phyloP scores from a whole-genome alignment of 2,797 vertebrate species.

The Chiroxiphia lanceolata region DNA sequence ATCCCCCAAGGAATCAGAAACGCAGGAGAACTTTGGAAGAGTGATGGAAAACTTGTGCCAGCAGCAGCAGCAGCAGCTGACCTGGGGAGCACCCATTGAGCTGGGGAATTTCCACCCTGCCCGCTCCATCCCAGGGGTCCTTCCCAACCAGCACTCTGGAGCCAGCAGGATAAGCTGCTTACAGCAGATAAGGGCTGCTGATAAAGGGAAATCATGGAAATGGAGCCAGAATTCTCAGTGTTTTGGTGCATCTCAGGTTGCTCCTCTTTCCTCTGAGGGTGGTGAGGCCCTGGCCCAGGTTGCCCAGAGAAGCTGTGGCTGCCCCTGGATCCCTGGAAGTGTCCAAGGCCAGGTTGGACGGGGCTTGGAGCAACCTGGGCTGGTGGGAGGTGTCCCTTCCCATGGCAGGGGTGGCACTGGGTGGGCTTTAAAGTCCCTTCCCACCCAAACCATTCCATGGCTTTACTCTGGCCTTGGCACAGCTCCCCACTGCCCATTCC shows the following conservation, averaged over 20 bases:
- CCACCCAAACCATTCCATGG: background rate
- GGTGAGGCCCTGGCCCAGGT: background rate
- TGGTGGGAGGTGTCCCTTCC: background rate
- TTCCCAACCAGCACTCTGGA: background rate
- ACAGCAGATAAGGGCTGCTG: background rate
- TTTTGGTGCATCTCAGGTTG: background rate
- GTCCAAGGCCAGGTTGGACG: background rate
- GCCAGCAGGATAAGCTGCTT: background rate
- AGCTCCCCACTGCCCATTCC: background rate
- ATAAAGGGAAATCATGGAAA: background rate
- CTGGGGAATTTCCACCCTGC: background rate
- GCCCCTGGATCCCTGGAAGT: background rate
- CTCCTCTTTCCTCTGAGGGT: background rate
- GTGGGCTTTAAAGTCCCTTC: background rate
- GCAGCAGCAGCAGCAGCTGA: background rate
- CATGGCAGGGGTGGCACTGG: background rate
- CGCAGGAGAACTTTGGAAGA: background rate
- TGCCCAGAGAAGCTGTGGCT: background rate
- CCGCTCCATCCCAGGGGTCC: background rate
- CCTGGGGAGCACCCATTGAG: rapidly evolving
- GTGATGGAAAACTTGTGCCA: background rate
- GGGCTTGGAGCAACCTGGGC: background rate
- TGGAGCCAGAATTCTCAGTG: background rate
- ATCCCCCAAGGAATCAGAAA: background rate
- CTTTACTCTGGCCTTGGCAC: background rate